Evolutionary conservation across 1,140 invertebrate species (phyloP), one percentile per base, ranked within the genome.

Genomic region (Sesamia nonagrioides): DNA sequence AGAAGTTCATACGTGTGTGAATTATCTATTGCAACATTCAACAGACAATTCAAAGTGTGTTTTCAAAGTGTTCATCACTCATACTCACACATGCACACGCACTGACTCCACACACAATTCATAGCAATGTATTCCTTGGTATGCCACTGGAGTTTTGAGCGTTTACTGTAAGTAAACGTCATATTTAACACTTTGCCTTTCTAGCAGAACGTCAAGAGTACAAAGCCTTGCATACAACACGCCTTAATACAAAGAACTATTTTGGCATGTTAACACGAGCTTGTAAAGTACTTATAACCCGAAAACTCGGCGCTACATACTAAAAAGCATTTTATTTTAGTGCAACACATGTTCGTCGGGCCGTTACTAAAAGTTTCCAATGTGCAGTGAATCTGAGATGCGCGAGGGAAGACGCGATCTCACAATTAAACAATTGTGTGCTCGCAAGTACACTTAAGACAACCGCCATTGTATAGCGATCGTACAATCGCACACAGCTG

Each of bases 381-480:
- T 72, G 69, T 72, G 50, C 69, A 54, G 33, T 40, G 69, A 72
- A 58, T 54, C 33, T 17, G 37, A 74, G 71, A 60, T 37, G 52
- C 71, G 71, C 71, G 71, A n/a, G 71, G 33, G 52, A 74, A 74
- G 71, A 74, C 71, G 71, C 54, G 73, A 63, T 45, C 54, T 63
- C 37, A 76, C 73, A 76, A 63, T 76, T 63, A 76, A 66, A 58
- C 58, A 76, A 15, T 76, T 52, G 42, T 69, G 71, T 45, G 37
- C 48, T 74, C 37, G 33, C 73, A 45, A 58, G 58, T 18, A 33
- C 58, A 63, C 56, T 76, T 54, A 77, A 75, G 56, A 63, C 52
- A 68, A 77, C 60, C 60, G 66, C 15, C 75, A 68, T 77, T 77
- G 60, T 68, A 77, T 48, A 68, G 48, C 60, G 45, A 56, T 68